These are phyloP conservation scores for Pammene aurita DNA, from an alignment of 2,888 invertebrate species.

Conservation along the genomic window DNA sequence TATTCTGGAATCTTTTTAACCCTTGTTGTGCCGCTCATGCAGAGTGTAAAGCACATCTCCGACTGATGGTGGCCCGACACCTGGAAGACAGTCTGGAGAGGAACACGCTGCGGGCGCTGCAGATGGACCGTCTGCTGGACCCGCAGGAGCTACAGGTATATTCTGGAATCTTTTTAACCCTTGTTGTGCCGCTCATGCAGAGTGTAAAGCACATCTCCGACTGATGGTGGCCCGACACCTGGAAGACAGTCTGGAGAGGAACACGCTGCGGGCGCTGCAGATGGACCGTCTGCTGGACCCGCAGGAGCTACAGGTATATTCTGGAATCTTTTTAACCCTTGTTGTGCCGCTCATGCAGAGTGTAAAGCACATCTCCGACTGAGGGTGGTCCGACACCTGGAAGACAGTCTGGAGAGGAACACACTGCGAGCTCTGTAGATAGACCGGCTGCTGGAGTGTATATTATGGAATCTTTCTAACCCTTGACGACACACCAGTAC, in stretches of 20 bases:
- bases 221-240: slow-evolving; percentile 95
- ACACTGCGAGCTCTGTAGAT: slow-evolving; percentile 92
- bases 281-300: slow-evolving; percentile 86
- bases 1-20: not conserved
- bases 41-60: slow-evolving; percentile 93
- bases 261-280: slow-evolving; percentile 93
- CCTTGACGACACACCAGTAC: slow-evolving; percentile 96
- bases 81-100: slow-evolving; percentile 94
- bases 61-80: slow-evolving; percentile 95
- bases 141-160: slow-evolving; percentile 81
- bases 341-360: slow-evolving; percentile 92
- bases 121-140: slow-evolving; percentile 86
- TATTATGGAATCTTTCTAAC: slow-evolving; percentile 22
- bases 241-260: slow-evolving; percentile 94
- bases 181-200: slow-evolving; percentile 91
- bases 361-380: slow-evolving; percentile 95
- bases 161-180: slow-evolving; percentile 5
- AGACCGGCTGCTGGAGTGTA: slow-evolving; percentile 85
- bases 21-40: slow-evolving; percentile 90
- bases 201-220: slow-evolving; percentile 94
- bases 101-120: slow-evolving; percentile 94
- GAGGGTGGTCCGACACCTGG: slow-evolving; percentile 95
- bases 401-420: slow-evolving; percentile 94
- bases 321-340: no score
- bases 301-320: slow-evolving; percentile 79